Evolutionary conservation across 1,140 invertebrate genomes (phyloP).

Genomic region (Drosophila miranda): DNA sequence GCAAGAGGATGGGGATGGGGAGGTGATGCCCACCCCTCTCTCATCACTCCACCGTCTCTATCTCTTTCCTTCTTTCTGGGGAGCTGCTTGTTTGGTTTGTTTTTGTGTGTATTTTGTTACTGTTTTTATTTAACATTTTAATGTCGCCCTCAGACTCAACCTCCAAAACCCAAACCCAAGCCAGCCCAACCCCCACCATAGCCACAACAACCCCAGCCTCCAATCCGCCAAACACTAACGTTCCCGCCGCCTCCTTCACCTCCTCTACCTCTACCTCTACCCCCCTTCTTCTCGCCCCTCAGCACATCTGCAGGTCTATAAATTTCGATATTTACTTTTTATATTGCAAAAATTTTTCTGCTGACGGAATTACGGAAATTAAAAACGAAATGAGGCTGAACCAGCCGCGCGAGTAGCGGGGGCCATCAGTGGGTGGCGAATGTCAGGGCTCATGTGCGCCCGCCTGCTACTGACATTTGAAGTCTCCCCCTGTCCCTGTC

Average conservation of each 20-base stretch:
- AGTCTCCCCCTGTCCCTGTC: slow-evolving; percentile 3
- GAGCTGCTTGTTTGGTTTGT: slow-evolving; percentile 48
- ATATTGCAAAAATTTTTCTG: slow-evolving; percentile 82
- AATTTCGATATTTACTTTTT: slow-evolving; percentile 82
- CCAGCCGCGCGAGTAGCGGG: slow-evolving; percentile 17
- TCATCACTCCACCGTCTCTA: slow-evolving; percentile 2
- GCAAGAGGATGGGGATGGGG: neutral
- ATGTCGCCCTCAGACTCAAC: slow-evolving; percentile 68
- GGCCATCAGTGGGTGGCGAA: neutral
- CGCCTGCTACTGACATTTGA: slow-evolving; percentile 49
- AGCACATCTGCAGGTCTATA: slow-evolving; percentile 81
- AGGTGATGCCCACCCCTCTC: neutral
- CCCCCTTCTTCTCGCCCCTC: slow-evolving; percentile 12
- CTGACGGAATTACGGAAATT: slow-evolving; percentile 82
- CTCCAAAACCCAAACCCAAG: neutral
- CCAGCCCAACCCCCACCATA: no score
- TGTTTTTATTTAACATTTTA: slow-evolving; percentile 82
- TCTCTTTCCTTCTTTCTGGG: slow-evolving; percentile 4
- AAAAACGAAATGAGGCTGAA: slow-evolving; percentile 81
- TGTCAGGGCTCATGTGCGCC: slow-evolving; percentile 64
- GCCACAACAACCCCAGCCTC: no score
- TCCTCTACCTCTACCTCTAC: neutral
- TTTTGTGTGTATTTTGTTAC: slow-evolving; percentile 74
- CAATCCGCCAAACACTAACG: slow-evolving; percentile 23
- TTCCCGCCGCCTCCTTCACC: no score